phyloP scores from a whole-genome alignment of 64 coral and sea anemone species.

The Hydrozoanthus tunicans region DNA sequence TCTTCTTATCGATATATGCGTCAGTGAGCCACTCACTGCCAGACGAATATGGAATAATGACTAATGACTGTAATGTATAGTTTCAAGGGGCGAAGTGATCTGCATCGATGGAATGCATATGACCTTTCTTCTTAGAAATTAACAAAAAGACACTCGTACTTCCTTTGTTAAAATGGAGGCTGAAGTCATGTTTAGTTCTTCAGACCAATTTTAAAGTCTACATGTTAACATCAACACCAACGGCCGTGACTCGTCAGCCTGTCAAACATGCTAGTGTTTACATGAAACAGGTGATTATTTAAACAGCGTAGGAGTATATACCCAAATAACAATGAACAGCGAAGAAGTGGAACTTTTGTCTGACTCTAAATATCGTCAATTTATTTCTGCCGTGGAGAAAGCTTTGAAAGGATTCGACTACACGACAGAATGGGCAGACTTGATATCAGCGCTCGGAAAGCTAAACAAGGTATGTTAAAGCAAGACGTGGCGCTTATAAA shows the following conservation, averaged over 20 bases:
- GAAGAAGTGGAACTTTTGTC: slow-evolving; percentile 89
- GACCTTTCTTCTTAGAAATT: neutral
- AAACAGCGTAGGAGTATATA: neutral
- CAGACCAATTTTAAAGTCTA: neutral
- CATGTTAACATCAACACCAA: too few species aligned
- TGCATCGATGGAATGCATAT: neutral
- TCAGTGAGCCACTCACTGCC: too few species aligned
- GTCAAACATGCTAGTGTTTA: neutral
- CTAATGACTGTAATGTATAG: too few species aligned
- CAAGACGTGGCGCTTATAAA: neutral
- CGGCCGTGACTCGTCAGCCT: too few species aligned
- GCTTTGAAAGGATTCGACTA: slow-evolving; percentile 94
- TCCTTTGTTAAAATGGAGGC: neutral
- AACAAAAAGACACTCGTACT: neutral
- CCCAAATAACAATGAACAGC: slow-evolving; percentile 63
- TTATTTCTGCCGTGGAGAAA: slow-evolving; percentile 89
- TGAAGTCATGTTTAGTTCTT: neutral
- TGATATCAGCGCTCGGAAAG: slow-evolving; percentile 93
- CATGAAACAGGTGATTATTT: neutral
- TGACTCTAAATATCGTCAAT: slow-evolving; percentile 92
- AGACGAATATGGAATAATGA: too few species aligned
- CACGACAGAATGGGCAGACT: slow-evolving; percentile 90
- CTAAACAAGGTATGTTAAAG: slow-evolving; percentile 82
- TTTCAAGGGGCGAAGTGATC: neutral
- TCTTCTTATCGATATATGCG: neutral